Percentiles rank a stretch among this genome's conserved stretches.
Conservation (phyloP, 2,113 vertebrate species). For the Sinocyclocheilus rhinocerous region DNA sequence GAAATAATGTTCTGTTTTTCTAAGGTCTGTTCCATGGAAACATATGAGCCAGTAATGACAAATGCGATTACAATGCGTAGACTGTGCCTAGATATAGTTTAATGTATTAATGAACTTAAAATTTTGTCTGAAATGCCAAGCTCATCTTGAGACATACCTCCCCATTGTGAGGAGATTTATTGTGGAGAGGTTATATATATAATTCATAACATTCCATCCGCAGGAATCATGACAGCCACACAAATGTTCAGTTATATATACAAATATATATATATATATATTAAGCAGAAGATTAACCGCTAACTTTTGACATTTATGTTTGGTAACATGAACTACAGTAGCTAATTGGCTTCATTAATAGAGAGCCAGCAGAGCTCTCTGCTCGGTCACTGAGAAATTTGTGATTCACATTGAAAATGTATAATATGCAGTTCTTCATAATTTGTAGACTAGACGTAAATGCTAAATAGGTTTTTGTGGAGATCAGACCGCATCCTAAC, state of each 20-base stretch:
- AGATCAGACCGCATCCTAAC: constrained; percentile 18
- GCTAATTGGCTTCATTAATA: background rate
- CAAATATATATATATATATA: no score
- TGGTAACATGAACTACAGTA: background rate
- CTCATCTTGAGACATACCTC: background rate
- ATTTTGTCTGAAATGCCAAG: background rate
- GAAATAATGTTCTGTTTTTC: background rate
- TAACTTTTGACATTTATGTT: background rate
- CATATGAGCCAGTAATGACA: background rate
- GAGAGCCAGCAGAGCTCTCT: no score
- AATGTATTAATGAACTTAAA: background rate
- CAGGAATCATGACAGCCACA: no score
- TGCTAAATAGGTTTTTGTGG: background rate
- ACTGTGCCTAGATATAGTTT: background rate
- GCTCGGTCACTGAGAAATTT: no score
- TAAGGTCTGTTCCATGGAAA: background rate
- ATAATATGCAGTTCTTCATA: background rate
- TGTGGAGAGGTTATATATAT: background rate
- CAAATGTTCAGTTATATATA: no score
- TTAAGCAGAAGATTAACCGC: background rate
- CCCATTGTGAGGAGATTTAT: background rate
- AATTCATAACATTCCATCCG: no score
- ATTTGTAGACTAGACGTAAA: background rate
- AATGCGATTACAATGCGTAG: constrained; percentile 1
- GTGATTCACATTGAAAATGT: background rate